Evolutionary conservation across 2,113 vertebrate species (phyloP).

Genomic region (Poeciliopsis prolifica): DNA sequence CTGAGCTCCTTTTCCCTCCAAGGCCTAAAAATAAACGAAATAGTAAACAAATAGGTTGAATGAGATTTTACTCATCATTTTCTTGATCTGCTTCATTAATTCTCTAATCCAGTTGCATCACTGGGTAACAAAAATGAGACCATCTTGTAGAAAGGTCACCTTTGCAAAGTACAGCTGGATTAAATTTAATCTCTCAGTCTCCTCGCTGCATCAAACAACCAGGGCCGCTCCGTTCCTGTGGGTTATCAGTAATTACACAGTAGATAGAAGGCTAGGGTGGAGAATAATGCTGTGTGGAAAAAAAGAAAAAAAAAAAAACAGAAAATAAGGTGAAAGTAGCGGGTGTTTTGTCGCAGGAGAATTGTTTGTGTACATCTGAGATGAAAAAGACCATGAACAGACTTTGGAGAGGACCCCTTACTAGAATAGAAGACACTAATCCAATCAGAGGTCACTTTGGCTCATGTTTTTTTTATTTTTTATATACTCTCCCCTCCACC

Average conservation of each 20-base stretch:
- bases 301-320: constrained; percentile 25
- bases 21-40: constrained; percentile 17
- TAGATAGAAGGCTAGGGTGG: constrained; percentile 39
- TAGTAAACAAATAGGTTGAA: constrained; percentile 37
- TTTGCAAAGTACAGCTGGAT: constrained; percentile 57
- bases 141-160: constrained; percentile 68
- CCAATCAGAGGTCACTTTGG: constrained; percentile 69
- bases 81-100: constrained; percentile 54
- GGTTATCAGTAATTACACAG: constrained; percentile 64
- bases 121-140: constrained; percentile 60
- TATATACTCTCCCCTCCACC: constrained; percentile 30
- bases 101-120: constrained; percentile 73
- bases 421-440: constrained; percentile 73
- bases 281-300: constrained; percentile 35
- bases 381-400: constrained; percentile 50
- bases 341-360: constrained; percentile 25
- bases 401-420: constrained; percentile 60
- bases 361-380: neutral
- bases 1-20: constrained; percentile 13
- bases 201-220: constrained; percentile 67
- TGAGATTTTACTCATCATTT: constrained; percentile 44
- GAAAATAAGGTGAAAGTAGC: constrained; percentile 35
- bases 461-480: constrained; percentile 33
- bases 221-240: constrained; percentile 56
- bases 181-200: constrained; percentile 67